Evolutionary conservation across 2,888 invertebrate genomes (phyloP), one percentile per base, ranked within the genome.

Genomic region (Thymelicus lineola): DNA sequence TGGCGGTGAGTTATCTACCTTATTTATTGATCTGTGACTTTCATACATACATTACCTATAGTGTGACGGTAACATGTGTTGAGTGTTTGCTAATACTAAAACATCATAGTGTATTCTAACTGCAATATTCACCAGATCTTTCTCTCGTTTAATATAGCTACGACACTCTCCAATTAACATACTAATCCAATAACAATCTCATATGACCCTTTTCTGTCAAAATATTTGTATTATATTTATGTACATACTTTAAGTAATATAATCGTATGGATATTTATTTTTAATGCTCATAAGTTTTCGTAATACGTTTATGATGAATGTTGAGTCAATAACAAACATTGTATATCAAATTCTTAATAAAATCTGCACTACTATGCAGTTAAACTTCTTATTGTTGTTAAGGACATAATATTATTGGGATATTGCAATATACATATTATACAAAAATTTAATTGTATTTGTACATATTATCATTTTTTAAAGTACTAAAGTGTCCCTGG

Each of bases 221-320:
- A 17, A 1, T 50, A 50, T 20, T 53, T 53, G 53, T 53, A 53
- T 20, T 53, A 20, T 53, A 53, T 53, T 17, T 53, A 53, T 53
- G 53, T 53, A 53, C 53, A 53, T 53, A 53, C 28, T 20, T 53
- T 53, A 20, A 20, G 20, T 9, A 0, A 53, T 3, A 9, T 7
- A 7, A 50, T 17, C 10, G 15, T 50, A 17, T 17, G 20, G 12
- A 53, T 53, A 20, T 20, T 53, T 20, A 53, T 9, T 53, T 5
- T 53, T 53, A 50, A 17, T 15, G 15, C 0, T 50, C 9, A 17
- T 17, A 9, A 50, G 12, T 12, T 42, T 42, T 9, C 9, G 12
- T 12, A 42, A 42, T 42, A 42, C 7, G 1, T 38, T 38, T 38
- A 1, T 38, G n/a, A n/a, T n/a, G n/a, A n/a, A n/a, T n/a, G n/a